phyloP scores from a whole-genome alignment of 2,797 vertebrate genomes.

The Macrochelys suwanniensis region DNA sequence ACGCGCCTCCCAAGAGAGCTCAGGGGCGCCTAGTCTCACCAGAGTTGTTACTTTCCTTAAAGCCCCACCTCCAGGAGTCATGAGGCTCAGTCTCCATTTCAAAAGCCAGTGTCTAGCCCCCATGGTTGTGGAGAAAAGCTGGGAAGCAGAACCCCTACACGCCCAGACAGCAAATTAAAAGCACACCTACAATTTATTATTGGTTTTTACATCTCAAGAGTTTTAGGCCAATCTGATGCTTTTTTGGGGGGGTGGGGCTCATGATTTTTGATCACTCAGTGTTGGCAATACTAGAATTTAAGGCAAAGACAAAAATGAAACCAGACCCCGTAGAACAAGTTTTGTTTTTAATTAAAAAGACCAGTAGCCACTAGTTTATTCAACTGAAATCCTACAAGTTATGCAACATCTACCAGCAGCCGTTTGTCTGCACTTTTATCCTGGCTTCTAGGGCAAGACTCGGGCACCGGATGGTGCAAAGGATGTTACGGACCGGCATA shows the following conservation, averaged over 20 bases:
- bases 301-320: not conserved
- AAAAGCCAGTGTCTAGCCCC: not conserved
- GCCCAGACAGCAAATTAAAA: not conserved
- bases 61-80: not conserved
- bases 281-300: not conserved
- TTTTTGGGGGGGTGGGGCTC: rapidly evolving
- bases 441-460: not conserved
- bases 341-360: not conserved
- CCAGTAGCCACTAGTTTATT: not conserved
- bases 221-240: not conserved
- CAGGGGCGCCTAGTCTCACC: no score
- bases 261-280: not conserved
- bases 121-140: not conserved
- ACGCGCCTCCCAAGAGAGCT: not conserved
- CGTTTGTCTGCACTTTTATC: not conserved
- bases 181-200: not conserved
- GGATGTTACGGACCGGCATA: not conserved
- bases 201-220: not conserved
- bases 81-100: not conserved
- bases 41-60: not conserved
- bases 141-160: not conserved
- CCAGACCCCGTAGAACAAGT: not conserved
- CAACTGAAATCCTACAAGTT: not conserved
- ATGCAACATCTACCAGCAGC: not conserved
- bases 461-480: not conserved